A percentile compares a stretch with the other conserved stretches of the same genome.
These are phyloP conservation scores for Anhinga rufa DNA, from an alignment of 2,113 vertebrate species.

Conservation along the genomic window DNA sequence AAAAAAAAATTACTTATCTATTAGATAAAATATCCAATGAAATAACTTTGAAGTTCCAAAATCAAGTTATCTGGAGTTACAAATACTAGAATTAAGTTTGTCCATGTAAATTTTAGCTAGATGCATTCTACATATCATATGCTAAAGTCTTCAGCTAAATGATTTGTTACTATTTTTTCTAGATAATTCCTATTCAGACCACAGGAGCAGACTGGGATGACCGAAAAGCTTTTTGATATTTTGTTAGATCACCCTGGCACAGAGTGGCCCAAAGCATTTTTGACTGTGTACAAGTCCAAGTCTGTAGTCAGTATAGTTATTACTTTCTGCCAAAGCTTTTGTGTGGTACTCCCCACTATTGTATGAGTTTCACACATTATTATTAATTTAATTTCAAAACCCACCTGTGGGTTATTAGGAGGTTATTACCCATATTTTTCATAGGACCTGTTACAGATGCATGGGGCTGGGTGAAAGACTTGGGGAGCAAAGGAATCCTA, in stretches of 20 bases:
- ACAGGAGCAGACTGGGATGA: neutral
- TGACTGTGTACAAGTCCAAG: neutral
- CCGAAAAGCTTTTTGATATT: neutral
- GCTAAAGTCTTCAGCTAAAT: neutral
- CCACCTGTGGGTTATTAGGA: neutral
- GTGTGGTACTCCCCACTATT: neutral
- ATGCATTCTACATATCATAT: neutral
- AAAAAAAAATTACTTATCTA: neutral
- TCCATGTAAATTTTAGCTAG: neutral
- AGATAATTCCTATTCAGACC: neutral
- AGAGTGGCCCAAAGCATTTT: neutral
- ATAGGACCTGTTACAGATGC: neutral
- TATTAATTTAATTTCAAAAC: neutral
- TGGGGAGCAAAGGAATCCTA: neutral
- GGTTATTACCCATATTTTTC: neutral
- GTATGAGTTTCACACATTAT: neutral
- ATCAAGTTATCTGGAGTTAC: neutral
- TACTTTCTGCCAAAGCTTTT: neutral
- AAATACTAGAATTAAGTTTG: neutral
- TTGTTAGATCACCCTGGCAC: neutral
- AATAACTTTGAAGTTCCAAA: neutral
- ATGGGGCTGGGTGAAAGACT: neutral
- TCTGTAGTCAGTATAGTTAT: neutral
- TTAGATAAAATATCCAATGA: neutral
- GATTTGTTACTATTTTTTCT: neutral